These are phyloP conservation scores for Delichon dasypus DNA, from an alignment of 2,797 vertebrate genomes.

Conservation along the genomic window DNA sequence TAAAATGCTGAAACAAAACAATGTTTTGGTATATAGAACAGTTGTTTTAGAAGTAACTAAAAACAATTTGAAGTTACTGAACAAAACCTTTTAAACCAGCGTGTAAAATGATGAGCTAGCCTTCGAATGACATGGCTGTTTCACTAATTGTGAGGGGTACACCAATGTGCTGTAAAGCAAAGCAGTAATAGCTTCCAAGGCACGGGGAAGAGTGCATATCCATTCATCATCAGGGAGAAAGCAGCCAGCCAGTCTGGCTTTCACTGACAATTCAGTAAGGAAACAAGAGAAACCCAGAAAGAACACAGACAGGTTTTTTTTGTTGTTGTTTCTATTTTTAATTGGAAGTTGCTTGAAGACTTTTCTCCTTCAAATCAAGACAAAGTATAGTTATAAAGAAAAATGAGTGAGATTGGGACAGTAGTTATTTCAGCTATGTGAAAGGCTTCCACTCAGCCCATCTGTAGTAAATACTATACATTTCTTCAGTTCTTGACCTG, in stretches of 20 bases:
- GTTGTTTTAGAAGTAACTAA: not conserved
- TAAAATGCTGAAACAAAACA: not conserved
- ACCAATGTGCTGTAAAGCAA: not conserved
- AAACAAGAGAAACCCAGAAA: not conserved
- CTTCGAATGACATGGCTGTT: not conserved
- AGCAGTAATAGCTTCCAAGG: conserved; percentile 15
- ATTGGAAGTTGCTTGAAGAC: not conserved
- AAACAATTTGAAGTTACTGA: not conserved
- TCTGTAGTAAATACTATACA: not conserved
- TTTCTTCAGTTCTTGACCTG: not conserved
- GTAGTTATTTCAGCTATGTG: not conserved
- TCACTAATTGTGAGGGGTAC: not conserved
- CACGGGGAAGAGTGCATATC: not conserved
- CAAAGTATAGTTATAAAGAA: not conserved
- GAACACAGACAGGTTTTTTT: not conserved
- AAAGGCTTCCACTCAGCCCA: not conserved
- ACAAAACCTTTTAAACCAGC: not conserved
- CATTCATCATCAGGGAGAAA: conserved; percentile 28
- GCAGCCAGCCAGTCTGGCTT: conserved; percentile 61
- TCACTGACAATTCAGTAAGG: not conserved
- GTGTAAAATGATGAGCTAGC: not conserved
- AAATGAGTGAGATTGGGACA: not conserved
- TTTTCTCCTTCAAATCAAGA: conserved; percentile 1
- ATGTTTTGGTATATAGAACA: not conserved
- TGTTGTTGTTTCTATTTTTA: not conserved